Base-by-base conservation (phyloP, 2,113 vertebrate species). In the Bungarus multicinctus region DNA sequence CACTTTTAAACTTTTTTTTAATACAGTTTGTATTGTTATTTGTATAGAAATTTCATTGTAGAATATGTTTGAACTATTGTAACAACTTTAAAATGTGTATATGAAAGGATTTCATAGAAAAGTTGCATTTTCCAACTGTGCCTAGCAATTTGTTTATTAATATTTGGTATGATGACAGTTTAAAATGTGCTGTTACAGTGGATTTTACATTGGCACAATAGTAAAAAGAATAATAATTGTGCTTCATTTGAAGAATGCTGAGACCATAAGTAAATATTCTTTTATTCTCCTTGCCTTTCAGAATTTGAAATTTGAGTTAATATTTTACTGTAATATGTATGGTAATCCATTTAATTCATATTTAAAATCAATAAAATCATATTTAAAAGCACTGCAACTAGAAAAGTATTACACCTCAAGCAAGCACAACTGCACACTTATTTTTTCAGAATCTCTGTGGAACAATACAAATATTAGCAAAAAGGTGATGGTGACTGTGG, bases 121-220 rank as follows among this genome's bases (percentile, higher is more conserved):
- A 74, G 50, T 88, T 91, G 30, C 39, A 85, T 88, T 91, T 90
- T 86, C 74, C 88, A 93, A 90, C 74, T 60, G 52, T 92, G 34
- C 16, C 53, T 39, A 45, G 93, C 87, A 95, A 90, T 94, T 93
- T 91, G 53, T 95, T 96, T 47, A 96, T 94, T 95, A 92, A 58
- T 54, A 94, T 89, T 91, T 52, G 92, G 85, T 93, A 93, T 94
- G 91, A 90, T 91, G 91, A 88, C 39, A 43, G 50, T 91, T 86
- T 92, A 96, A 57, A 94, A 85, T 91, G 64, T 88, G 93, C 85
- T 88, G 85, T 92, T 87, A 81, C 52, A 50, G 8, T 87, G 90
- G 57, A 92, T 16, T 94, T 93, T 94, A 89, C 52, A 88, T 87
- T 89, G 85, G 88, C 93, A 89, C 87, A 90, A 88, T 89, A 91